Base-by-base conservation (phyloP, 30 jellyfish, hydroid and myxozoan genomes). In the Hydra vulgaris region DNA sequence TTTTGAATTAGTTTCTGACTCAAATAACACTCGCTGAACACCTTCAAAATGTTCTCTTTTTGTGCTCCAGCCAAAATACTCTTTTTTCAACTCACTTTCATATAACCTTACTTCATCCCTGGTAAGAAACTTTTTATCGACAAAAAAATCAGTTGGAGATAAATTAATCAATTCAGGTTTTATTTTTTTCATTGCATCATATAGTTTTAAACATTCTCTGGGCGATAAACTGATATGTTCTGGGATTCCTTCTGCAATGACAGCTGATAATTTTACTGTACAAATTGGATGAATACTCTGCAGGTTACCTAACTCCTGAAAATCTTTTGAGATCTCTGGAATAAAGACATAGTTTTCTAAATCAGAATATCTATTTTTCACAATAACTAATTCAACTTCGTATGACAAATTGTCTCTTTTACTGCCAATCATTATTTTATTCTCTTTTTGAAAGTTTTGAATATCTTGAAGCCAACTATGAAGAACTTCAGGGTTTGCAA, bases 401-500 rank as follows among this genome's bases (percentile, higher is more conserved):
- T 78, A 78, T 12, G 26, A 40, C 12, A 21, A 82, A 7, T 78
- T 25, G 12, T 40, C 61, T 20, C 85, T 17, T 7, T 19, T 15
- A 22, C 53, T 23, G 26, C 40, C 26, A 25, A 21, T 8, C 85
- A 20, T 78, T 23, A 23, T 20, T 53, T 78, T 78, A 22, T 78
- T 17, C 7, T 17, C 54, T 61, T 66, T 78, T 40, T 78, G 79
- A 40, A 26, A 78, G 53, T 78, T 66, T 55, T 78, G 81, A 52
- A 82, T 82, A 16, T n/a, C 20, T 52, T 54, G 79, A 17, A 78
- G 80, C 85, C 85, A 78, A 19, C 3, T 78, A 52, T 78, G 85
- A 17, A 78, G 85, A 54, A 20, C 85, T 0, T 78, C 82, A n/a
- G 85, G 85, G 81, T 78, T 78, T 18, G 79, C 79, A 0, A 78